Conservation (phyloP, 2,888 invertebrate species). For the Petrolisthes cinctipes region DNA sequence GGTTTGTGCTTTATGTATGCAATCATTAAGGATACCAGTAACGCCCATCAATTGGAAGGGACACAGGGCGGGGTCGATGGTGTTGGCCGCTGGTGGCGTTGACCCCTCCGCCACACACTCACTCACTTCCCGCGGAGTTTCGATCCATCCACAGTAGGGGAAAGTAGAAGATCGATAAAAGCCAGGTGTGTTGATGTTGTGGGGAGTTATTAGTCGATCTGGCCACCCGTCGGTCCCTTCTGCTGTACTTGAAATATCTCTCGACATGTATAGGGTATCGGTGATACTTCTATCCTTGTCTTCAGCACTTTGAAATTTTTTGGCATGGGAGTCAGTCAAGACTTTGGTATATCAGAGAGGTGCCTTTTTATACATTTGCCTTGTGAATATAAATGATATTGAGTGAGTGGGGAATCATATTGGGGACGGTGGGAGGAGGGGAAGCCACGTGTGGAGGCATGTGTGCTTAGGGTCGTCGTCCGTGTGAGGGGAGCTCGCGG, state of each 20-base stretch:
- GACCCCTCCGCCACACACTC: not conserved
- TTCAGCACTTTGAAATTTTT: too few species aligned
- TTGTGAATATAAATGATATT: too few species aligned
- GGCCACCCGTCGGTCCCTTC: too few species aligned
- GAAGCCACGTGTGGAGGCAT: conserved; percentile 40
- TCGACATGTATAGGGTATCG: too few species aligned
- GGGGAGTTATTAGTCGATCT: not conserved
- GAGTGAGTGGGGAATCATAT: not conserved
- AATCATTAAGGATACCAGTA: not conserved
- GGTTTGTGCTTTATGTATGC: not conserved
- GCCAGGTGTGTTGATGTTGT: conserved; percentile 5
- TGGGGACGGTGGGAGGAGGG: not conserved
- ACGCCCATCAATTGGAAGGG: not conserved
- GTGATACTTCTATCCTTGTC: too few species aligned
- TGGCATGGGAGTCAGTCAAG: too few species aligned
- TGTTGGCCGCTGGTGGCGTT: not conserved
- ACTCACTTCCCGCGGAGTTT: not conserved
- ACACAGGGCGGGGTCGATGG: not conserved
- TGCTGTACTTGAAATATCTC: too few species aligned
- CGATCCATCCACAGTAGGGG: not conserved
- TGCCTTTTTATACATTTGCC: too few species aligned
- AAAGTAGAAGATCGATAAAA: not conserved
- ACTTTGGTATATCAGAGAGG: too few species aligned
- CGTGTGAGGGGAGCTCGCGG: conserved; percentile 41
- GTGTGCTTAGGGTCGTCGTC: conserved; percentile 49